Evolutionary conservation across 2,797 vertebrate species (phyloP), one percentile per base, ranked within the genome.

Genomic region (Sphaeramia orbicularis): DNA sequence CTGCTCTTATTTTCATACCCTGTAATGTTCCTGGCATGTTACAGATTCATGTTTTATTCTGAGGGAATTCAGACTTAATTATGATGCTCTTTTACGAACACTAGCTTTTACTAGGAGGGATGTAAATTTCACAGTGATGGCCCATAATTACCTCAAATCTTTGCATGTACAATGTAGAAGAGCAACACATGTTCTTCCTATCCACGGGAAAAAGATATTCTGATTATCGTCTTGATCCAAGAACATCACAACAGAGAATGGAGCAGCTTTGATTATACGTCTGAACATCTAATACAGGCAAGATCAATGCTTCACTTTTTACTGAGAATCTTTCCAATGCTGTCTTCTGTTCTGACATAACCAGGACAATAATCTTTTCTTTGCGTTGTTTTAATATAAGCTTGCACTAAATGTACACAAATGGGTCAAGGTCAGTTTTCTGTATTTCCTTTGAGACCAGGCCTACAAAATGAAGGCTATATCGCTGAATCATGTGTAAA

Each of bases 391-490:
- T 60, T 30, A 64, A 32, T 53, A 14, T 66, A 30, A 51, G 52
- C 49, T 53, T 24, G 21, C 10, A 14, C 9, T 16, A 35, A 58
- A 19, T 14, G 43, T 45, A 76, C 53, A 30, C 38, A 42, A 63
- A 77, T 71, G 63, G 64, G 74, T 50, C 78, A 78, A 86, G 78
- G 78, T 74, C 67, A 78, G 55, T 38, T 53, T 63, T 40, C 38
- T 65, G 47, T 21, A 19, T 21, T 4, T 21, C 19, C 19, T 21
- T 21, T 21, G 19, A 21, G 19, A 21, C 19, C 19, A 72, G 74
- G 68, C 37, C 24, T 16, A 68, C 42, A 57, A 27, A 53, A 38
- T 27, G 16, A 48, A 48, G 24, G 35, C 45, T 43, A 52, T 24
- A 44, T 42, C 63, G 56, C 13, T 30, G 58, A 54, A 61, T 42